phyloP scores from a whole-genome alignment of 2,888 invertebrate genomes.

The Digitonthophagus gazella region DNA sequence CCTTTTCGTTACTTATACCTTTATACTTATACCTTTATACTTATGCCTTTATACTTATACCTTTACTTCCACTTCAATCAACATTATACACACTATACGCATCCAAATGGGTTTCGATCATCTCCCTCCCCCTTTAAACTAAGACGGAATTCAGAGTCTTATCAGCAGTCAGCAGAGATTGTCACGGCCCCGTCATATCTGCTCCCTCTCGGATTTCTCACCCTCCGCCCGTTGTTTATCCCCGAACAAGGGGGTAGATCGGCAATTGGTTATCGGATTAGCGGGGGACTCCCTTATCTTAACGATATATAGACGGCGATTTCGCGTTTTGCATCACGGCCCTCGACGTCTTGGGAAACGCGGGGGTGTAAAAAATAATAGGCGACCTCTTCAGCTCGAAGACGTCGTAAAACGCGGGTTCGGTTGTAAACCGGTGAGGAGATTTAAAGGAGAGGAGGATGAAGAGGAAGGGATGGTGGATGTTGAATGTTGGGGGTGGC shows the following conservation, averaged over 20 bases:
- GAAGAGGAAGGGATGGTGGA: not conserved
- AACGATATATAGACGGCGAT: constrained; percentile 45
- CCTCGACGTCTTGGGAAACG: not conserved
- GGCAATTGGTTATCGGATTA: constrained; percentile 55
- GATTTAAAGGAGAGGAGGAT: not conserved
- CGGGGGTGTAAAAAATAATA: not conserved
- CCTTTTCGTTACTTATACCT: no score
- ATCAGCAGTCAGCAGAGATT: constrained; percentile 52
- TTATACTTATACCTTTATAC: no score
- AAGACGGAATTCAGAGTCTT: constrained; percentile 45
- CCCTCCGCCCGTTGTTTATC: constrained; percentile 32
- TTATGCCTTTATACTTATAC: no score
- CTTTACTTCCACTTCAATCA: no score
- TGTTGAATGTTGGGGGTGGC: not conserved
- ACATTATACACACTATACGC: not conserved
- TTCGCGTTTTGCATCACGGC: not conserved
- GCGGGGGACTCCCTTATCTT: constrained; percentile 46
- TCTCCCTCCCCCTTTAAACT: constrained; percentile 37
- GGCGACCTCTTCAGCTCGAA: not conserved
- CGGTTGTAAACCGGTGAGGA: not conserved
- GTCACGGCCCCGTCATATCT: constrained; percentile 50
- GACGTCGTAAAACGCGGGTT: not conserved
- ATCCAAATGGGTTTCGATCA: not conserved
- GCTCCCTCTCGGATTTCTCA: constrained; percentile 34
- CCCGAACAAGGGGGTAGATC: constrained; percentile 19